Percentiles rank a stretch among this genome's conserved stretches.
Conservation (phyloP, 2,888 invertebrate genomes). For the Caenorhabditis panamensis region DNA sequence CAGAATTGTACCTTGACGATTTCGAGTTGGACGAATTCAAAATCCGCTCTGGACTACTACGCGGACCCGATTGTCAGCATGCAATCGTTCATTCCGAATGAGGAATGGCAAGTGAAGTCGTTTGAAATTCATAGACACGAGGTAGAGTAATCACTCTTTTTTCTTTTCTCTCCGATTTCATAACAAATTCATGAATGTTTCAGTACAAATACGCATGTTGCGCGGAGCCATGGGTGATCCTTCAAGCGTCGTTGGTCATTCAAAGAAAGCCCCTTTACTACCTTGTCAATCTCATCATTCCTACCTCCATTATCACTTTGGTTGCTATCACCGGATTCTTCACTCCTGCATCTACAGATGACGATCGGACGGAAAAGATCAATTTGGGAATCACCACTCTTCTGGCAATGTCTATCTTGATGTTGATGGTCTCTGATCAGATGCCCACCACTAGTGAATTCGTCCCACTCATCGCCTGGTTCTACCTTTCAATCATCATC, state of each 20-base stretch:
- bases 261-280: constrained; percentile 80
- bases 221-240: constrained; percentile 70
- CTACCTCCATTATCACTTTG: constrained; percentile 82
- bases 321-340: constrained; percentile 82
- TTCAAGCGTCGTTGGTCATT: constrained; percentile 74
- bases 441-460: constrained; percentile 82
- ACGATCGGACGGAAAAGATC: constrained; percentile 80
- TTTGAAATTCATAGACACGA: constrained; percentile 79
- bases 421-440: constrained; percentile 83
- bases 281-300: constrained; percentile 82
- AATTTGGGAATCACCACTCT: constrained; percentile 78
- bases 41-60: constrained; percentile 79
- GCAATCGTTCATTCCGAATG: constrained; percentile 78
- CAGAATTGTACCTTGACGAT: constrained; percentile 80
- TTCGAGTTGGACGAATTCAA: constrained; percentile 79
- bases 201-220: constrained; percentile 81
- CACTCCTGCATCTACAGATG: constrained; percentile 82
- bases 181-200: constrained; percentile 19
- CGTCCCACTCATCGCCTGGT: constrained; percentile 80
- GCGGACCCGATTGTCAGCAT: constrained; percentile 74
- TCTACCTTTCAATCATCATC: constrained; percentile 79
- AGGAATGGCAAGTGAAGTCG: constrained; percentile 80
- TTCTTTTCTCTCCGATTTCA: too few species aligned
- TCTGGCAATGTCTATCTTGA: constrained; percentile 83
- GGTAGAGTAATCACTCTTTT: constrained; percentile 50